Conservation (phyloP, 23 tunicate species). For the Trididemnum nubilum region DNA sequence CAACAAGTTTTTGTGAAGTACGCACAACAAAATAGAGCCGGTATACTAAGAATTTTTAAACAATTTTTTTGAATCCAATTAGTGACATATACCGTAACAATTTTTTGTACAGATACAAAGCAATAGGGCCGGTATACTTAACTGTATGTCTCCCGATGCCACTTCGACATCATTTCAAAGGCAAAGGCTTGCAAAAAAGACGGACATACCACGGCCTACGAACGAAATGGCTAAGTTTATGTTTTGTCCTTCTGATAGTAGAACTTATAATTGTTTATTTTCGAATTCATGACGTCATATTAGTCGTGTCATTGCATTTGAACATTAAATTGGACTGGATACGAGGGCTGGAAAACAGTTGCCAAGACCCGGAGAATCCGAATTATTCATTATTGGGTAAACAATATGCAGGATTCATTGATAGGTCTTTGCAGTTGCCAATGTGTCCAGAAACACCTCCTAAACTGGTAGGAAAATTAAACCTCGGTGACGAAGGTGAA, state of each 20-base stretch:
- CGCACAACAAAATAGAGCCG: too few species aligned
- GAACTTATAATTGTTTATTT: constrained; percentile 61
- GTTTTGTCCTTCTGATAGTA: constrained; percentile 37
- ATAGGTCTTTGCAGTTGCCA: constrained; percentile 19
- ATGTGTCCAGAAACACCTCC: constrained; percentile 68
- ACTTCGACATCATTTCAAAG: neutral
- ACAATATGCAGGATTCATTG: neutral
- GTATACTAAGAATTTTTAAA: too few species aligned
- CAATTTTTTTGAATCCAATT: too few species aligned
- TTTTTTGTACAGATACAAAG: neutral
- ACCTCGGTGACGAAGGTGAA: constrained; percentile 53
- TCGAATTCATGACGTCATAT: constrained; percentile 70
- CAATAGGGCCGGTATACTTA: neutral
- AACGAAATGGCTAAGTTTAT: constrained; percentile 57
- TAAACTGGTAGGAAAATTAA: constrained; percentile 45
- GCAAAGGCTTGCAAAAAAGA: constrained; percentile 55
- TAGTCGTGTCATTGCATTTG: constrained; percentile 66
- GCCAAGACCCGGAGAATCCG: constrained; percentile 32
- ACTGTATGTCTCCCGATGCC: constrained; percentile 29
- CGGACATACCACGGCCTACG: constrained; percentile 51
- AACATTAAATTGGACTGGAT: constrained; percentile 78
- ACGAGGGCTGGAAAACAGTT: constrained; percentile 60
- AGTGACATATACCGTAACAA: too few species aligned
- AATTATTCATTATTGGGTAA: neutral
- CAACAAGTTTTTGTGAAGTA: too few species aligned